Percentiles rank a stretch among this genome's conserved stretches.
phyloP scores from a whole-genome alignment of 2,113 vertebrate genomes.

The Hypanus sabinus region DNA sequence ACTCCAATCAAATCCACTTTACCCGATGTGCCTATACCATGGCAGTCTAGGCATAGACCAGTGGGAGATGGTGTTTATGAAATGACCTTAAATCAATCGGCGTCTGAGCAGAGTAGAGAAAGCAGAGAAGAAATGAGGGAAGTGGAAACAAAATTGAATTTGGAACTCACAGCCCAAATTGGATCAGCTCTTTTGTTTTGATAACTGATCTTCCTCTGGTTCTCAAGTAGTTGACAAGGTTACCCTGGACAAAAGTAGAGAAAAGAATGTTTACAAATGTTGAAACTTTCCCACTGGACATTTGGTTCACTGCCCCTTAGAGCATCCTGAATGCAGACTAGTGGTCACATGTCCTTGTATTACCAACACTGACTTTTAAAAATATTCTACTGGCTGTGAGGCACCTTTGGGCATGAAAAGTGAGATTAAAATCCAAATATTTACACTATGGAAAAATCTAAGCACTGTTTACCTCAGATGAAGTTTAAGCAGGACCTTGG shows the following conservation, averaged over 20 bases:
- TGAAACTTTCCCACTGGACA: neutral
- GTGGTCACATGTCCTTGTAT: neutral
- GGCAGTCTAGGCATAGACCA: neutral
- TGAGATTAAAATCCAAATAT: neutral
- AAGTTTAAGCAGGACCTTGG: neutral
- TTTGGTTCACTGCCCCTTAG: neutral
- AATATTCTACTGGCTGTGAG: neutral
- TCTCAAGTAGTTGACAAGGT: constrained; percentile 79
- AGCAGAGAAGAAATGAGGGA: neutral
- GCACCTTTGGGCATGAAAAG: neutral
- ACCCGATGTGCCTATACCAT: neutral
- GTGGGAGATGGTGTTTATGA: neutral
- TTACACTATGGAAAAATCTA: neutral
- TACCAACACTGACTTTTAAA: neutral
- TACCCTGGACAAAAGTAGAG: constrained; percentile 61
- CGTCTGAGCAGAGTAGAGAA: neutral
- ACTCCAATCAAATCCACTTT: neutral
- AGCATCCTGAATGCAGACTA: neutral
- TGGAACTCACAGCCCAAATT: constrained; percentile 72
- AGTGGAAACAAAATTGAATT: neutral
- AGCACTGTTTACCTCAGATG: neutral
- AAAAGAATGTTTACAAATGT: neutral
- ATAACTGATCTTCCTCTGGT: constrained; percentile 67
- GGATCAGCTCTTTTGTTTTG: constrained; percentile 59
- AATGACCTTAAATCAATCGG: neutral